phyloP scores from a whole-genome alignment of 2,113 vertebrate species.

The Actenoides hombroni region DNA sequence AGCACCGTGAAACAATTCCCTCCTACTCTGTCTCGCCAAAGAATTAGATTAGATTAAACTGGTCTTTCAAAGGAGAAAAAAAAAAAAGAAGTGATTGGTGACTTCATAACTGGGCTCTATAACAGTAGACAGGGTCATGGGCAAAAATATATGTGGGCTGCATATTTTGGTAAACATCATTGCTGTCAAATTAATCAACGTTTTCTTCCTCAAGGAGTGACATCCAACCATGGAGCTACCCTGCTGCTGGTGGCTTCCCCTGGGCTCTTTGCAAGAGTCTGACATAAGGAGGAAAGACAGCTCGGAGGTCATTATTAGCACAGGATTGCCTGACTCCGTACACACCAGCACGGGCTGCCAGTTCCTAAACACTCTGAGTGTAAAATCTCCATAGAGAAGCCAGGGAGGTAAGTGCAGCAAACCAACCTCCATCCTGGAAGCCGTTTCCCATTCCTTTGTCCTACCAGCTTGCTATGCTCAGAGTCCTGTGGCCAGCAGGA shows the following conservation, averaged over 20 bases:
- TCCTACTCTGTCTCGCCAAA: slow-evolving; percentile 3
- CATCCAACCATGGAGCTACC: not conserved
- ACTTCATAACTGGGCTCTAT: not conserved
- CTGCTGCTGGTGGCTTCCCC: not conserved
- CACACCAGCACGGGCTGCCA: accelerated
- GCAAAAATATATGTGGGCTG: not conserved
- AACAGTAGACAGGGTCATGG: not conserved
- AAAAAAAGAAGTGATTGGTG: not conserved
- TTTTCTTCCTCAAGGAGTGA: not conserved
- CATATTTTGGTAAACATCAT: not conserved
- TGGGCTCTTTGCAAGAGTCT: not conserved
- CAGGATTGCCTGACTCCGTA: accelerated
- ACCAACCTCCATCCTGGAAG: not conserved
- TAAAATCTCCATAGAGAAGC: not conserved
- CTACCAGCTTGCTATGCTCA: not conserved
- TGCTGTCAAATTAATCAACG: not conserved
- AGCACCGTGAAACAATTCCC: slow-evolving; percentile 18
- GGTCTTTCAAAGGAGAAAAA: not conserved
- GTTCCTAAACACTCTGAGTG: not conserved
- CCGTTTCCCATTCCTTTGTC: not conserved
- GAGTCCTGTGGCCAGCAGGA: not conserved
- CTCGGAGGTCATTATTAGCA: not conserved
- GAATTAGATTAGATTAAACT: slow-evolving; percentile 44
- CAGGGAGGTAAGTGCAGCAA: not conserved
- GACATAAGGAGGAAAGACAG: not conserved